These are phyloP conservation scores for Samia ricini DNA, from an alignment of 1,140 invertebrate species.

Conservation along the genomic window DNA sequence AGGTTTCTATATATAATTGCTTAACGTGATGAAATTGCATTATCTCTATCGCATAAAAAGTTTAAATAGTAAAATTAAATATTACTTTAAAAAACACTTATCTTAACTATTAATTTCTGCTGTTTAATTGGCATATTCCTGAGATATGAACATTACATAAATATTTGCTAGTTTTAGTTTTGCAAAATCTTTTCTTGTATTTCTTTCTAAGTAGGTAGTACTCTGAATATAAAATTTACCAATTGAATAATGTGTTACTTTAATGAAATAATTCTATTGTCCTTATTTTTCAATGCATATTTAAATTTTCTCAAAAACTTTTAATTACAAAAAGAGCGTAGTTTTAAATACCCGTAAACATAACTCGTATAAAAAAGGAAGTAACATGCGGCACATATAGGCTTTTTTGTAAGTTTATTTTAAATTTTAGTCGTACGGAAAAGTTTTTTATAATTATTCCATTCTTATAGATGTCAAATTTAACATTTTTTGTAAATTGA, in stretches of 20 bases:
- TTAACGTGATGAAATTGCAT: background rate
- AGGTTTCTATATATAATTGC: background rate
- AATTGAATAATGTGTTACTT: too few relatives aligned
- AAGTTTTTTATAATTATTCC: background rate
- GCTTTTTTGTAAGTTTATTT: too few relatives aligned
- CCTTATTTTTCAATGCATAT: background rate
- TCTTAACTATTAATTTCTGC: background rate
- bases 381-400: too few relatives aligned
- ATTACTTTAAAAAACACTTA: background rate
- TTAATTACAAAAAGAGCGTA: background rate
- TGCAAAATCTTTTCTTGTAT: too few relatives aligned
- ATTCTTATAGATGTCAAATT: background rate
- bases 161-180: too few relatives aligned
- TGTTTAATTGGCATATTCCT: too few relatives aligned
- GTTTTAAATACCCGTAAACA: background rate
- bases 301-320: background rate
- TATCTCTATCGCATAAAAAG: background rate
- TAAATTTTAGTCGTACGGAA: too few relatives aligned
- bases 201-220: too few relatives aligned
- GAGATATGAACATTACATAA: too few relatives aligned
- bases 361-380: background rate
- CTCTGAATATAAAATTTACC: too few relatives aligned
- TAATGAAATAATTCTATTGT: too few relatives aligned
- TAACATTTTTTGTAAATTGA: background rate
- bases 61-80: background rate